Evolutionary conservation across 1,140 invertebrate genomes (phyloP).

Genomic region (Zaprionus gabonicus): DNA sequence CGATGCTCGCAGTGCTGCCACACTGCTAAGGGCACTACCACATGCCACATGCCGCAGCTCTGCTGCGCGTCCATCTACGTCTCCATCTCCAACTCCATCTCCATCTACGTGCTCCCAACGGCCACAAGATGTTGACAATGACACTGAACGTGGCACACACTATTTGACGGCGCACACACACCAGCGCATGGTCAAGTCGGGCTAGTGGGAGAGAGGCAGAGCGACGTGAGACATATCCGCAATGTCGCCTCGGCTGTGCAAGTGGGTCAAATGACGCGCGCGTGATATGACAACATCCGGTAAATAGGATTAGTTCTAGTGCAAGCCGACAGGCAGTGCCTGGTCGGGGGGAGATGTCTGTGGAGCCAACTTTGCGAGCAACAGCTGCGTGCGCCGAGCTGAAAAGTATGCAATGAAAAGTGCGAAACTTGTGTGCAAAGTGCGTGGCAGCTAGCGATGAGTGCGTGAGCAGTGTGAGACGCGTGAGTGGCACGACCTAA

Average conservation of each 20-base stretch:
- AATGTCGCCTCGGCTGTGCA: slow-evolving; percentile 1
- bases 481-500: not conserved
- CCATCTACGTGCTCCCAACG: slow-evolving; percentile 55
- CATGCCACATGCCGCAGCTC: not conserved
- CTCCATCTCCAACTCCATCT: not conserved
- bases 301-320: slow-evolving; percentile 69
- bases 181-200: slow-evolving; percentile 57
- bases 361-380: slow-evolving; percentile 49
- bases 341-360: not conserved
- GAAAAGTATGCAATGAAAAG: slow-evolving; percentile 71
- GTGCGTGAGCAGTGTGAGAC: slow-evolving; percentile 7
- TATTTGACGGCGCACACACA: slow-evolving; percentile 29
- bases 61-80: not conserved
- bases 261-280: slow-evolving; percentile 72
- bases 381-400: slow-evolving; percentile 64
- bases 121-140: slow-evolving; percentile 79
- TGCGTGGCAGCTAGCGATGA: slow-evolving; percentile 33
- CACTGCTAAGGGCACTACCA: not conserved
- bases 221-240: slow-evolving; percentile 34
- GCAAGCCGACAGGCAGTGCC: slow-evolving; percentile 1
- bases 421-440: slow-evolving; percentile 51
- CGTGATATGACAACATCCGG: slow-evolving; percentile 73
- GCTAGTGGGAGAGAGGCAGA: slow-evolving; percentile 30
- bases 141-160: slow-evolving; percentile 70
- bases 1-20: not conserved